A percentile compares a stretch with the other conserved stretches of the same genome.
phyloP scores from a whole-genome alignment of 2,888 invertebrate species.

The Platycheirus rosarum region DNA sequence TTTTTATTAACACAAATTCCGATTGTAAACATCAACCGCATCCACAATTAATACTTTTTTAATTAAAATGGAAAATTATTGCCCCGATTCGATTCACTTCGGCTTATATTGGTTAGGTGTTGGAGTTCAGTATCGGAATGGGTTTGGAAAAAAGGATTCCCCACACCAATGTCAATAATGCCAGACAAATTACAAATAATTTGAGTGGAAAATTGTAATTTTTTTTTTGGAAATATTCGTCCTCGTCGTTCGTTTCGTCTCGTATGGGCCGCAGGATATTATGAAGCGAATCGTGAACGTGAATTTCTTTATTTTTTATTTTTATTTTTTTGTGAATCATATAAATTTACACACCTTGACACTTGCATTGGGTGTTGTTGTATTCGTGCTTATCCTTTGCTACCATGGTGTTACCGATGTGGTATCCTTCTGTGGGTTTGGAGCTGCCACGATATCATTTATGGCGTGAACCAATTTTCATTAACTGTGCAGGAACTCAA shows the following conservation, averaged over 20 bases:
- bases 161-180: slow-evolving; percentile 56
- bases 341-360: slow-evolving; percentile 10
- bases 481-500: slow-evolving; percentile 56
- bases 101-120: background rate
- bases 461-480: slow-evolving; percentile 64
- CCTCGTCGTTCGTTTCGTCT: background rate
- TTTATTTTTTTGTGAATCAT: slow-evolving; percentile 51
- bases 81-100: background rate
- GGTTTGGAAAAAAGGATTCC: slow-evolving; percentile 18
- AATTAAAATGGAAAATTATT: slow-evolving; percentile 68
- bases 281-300: slow-evolving; percentile 13
- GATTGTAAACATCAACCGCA: slow-evolving; percentile 42
- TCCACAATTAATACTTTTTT: slow-evolving; percentile 68
- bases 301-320: slow-evolving; percentile 50
- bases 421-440: slow-evolving; percentile 8
- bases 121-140: background rate
- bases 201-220: slow-evolving; percentile 61
- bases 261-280: slow-evolving; percentile 12
- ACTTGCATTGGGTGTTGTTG: background rate
- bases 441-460: background rate
- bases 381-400: background rate
- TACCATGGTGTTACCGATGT: background rate
- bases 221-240: slow-evolving; percentile 51
- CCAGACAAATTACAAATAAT: slow-evolving; percentile 66
- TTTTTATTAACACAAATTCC: slow-evolving; percentile 18